Evolutionary conservation across 2,888 invertebrate species (phyloP).

Genomic region (Plusia festucae): DNA sequence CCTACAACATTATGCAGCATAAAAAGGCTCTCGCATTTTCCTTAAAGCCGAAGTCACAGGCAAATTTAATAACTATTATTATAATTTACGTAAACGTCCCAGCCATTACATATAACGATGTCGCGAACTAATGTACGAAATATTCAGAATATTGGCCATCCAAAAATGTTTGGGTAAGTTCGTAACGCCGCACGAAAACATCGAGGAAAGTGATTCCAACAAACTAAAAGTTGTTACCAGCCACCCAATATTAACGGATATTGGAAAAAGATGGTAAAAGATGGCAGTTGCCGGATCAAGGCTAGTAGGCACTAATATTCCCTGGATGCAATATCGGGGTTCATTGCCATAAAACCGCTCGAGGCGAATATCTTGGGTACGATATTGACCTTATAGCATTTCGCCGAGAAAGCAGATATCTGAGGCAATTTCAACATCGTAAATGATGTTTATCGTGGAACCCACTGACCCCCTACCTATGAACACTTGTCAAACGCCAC

Average conservation of each 20-base stretch:
- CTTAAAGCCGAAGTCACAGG: constrained; percentile 28
- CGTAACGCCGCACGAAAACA: constrained; percentile 59
- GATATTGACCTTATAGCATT: constrained; percentile 79
- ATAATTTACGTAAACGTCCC: constrained; percentile 49
- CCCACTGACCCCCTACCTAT: constrained; percentile 67
- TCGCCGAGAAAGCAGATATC: constrained; percentile 76
- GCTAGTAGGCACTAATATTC: constrained; percentile 81
- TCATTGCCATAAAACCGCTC: constrained; percentile 83
- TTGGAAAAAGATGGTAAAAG: constrained; percentile 83
- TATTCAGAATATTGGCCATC: constrained; percentile 55
- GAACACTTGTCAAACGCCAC: constrained; percentile 61
- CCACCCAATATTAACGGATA: constrained; percentile 80
- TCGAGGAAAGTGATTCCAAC: constrained; percentile 70
- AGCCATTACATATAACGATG: constrained; percentile 51
- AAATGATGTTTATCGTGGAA: constrained; percentile 78
- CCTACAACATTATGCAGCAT: constrained; percentile 9
- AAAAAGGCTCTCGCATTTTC: constrained; percentile 25
- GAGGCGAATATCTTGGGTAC: constrained; percentile 76
- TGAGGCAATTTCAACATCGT: constrained; percentile 76
- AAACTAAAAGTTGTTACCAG: constrained; percentile 73
- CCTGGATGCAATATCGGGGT: constrained; percentile 79
- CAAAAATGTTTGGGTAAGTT: constrained; percentile 46
- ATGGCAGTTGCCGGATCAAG: constrained; percentile 80
- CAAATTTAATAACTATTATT: constrained; percentile 53
- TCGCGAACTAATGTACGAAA: constrained; percentile 56